Conservation (phyloP, 2,888 invertebrate genomes). For the Caenorhabditis zanzibari region DNA sequence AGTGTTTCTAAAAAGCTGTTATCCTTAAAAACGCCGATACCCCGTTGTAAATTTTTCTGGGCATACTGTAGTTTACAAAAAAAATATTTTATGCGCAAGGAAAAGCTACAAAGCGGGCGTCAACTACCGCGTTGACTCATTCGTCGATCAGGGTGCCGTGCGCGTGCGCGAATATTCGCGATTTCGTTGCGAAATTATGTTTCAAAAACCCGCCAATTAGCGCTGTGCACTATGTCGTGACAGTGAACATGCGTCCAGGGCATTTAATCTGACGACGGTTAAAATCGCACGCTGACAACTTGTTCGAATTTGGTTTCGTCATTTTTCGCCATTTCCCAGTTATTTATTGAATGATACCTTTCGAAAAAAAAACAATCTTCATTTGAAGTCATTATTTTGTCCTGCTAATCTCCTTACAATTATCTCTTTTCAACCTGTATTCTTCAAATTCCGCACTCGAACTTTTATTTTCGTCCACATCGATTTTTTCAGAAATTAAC, state of each 20-base stretch:
- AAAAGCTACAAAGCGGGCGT: no score
- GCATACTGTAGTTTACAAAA: no score
- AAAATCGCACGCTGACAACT: slow-evolving; percentile 2
- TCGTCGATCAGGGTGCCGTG: no score
- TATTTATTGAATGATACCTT: not conserved
- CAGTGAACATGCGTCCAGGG: slow-evolving; percentile 27
- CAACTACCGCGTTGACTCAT: no score
- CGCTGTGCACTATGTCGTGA: slow-evolving; percentile 37
- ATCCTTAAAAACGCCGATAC: no score
- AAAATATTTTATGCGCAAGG: no score
- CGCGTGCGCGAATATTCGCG: no score
- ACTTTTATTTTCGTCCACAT: not conserved
- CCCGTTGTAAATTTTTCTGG: no score
- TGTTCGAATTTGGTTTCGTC: slow-evolving; percentile 14
- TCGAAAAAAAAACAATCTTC: not conserved
- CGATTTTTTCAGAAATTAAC: slow-evolving; percentile 25
- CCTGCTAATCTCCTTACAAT: no score
- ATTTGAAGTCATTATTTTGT: no score
- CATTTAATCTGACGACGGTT: slow-evolving; percentile 37
- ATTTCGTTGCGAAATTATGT: not conserved
- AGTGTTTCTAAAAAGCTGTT: no score
- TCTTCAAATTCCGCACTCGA: not conserved
- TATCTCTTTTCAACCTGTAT: no score
- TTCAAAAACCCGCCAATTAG: slow-evolving; percentile 12
- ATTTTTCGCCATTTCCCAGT: slow-evolving; percentile 4